These are phyloP conservation scores for Ligdia adustata DNA, from an alignment of 2,888 invertebrate species.

Conservation along the genomic window DNA sequence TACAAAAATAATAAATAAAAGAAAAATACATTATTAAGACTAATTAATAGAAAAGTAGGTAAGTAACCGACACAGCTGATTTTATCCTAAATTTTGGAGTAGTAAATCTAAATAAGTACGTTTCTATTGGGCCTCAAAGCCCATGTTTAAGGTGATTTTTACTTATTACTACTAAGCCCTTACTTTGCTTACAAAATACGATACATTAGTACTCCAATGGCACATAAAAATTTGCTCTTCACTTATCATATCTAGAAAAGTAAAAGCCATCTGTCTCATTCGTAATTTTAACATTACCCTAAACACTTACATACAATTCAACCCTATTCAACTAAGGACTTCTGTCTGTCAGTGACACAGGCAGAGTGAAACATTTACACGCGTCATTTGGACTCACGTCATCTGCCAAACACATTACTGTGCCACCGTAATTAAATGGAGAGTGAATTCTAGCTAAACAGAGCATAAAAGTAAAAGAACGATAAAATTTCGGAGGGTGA, in stretches of 20 bases:
- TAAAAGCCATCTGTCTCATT: slow-evolving; percentile 10
- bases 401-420: slow-evolving; percentile 68
- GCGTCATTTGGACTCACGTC: slow-evolving; percentile 59
- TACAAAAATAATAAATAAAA: no score
- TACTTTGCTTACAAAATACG: no score
- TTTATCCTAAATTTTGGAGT: no score
- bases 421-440: slow-evolving; percentile 72
- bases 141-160: no score
- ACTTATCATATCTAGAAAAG: background rate
- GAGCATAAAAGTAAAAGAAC: slow-evolving; percentile 75
- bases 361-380: slow-evolving; percentile 47
- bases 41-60: no score
- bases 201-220: background rate
- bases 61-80: no score
- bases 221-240: background rate
- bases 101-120: no score
- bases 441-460: slow-evolving; percentile 74
- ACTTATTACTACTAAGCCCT: no score
- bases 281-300: slow-evolving; percentile 6
- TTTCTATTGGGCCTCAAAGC: no score
- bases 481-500: slow-evolving; percentile 41
- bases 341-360: slow-evolving; percentile 30
- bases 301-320: slow-evolving; percentile 18
- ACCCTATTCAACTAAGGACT: slow-evolving; percentile 31
- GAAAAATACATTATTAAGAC: no score